Evolutionary conservation across 2,888 invertebrate genomes (phyloP).

Genomic region (Gasteruption jaculator): DNA sequence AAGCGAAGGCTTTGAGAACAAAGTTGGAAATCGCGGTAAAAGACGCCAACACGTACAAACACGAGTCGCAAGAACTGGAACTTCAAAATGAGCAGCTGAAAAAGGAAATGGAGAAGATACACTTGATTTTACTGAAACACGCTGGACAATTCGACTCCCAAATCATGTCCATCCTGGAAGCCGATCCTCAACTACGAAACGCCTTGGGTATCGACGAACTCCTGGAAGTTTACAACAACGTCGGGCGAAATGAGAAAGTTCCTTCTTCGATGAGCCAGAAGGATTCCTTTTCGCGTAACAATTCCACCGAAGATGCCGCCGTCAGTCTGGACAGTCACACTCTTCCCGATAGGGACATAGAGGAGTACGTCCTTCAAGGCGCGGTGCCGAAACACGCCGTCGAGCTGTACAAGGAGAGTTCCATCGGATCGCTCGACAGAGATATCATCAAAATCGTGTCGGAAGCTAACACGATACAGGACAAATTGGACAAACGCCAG

Average conservation of each 20-base stretch:
- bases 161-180: constrained; percentile 42
- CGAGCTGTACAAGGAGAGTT: constrained; percentile 52
- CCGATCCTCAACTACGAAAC: constrained; percentile 41
- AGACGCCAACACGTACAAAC: constrained; percentile 68
- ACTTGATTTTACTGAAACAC: constrained; percentile 63
- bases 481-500: constrained; percentile 33
- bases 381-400: constrained; percentile 60
- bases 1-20: constrained; percentile 74
- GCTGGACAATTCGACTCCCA: constrained; percentile 64
- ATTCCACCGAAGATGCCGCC: constrained; percentile 29
- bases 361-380: constrained; percentile 63
- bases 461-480: constrained; percentile 29
- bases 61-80: constrained; percentile 76
- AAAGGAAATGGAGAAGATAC: constrained; percentile 77
- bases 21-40: constrained; percentile 77
- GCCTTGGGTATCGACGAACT: constrained; percentile 40
- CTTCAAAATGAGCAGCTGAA: constrained; percentile 72
- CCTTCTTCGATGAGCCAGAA: constrained; percentile 21
- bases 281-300: constrained; percentile 25
- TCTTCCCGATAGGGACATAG: constrained; percentile 48
- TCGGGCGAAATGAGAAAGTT: constrained; percentile 29
- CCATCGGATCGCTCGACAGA: constrained; percentile 39
- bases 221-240: constrained; percentile 38
- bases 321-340: constrained; percentile 22
- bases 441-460: constrained; percentile 38